Base-by-base conservation (phyloP, 1,140 invertebrate genomes). In the Trypoxylus dichotomus region DNA sequence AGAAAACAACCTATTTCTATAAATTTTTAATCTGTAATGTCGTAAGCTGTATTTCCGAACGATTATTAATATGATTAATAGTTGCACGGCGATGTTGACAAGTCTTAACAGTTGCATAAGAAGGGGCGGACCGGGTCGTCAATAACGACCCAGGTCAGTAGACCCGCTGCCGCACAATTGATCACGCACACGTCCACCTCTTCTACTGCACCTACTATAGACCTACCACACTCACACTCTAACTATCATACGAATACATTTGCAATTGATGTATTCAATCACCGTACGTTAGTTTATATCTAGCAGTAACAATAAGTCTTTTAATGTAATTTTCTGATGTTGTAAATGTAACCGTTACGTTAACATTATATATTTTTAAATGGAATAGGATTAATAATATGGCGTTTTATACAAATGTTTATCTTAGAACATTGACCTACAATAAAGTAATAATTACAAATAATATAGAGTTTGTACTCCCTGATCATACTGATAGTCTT, bases 61-160 rank as follows among this genome's bases (percentile, higher is more conserved):
- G 19, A 32, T 74, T 74, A 74, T 74, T 74, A 74, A 68, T 76
- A 76, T 80, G 79, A 82, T 79, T 80, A 79, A 80, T 82, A 54
- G 79, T 54, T 78, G 74, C 60, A 74, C 78, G 25, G 41, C 21
- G 74, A 80, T 80, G 79, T 80, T 79, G 79, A 80, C 79, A 80
- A 80, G 77, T 80, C 78, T 76, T 68, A 81, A 79, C 79, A 77
- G 82, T 83, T 83, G 79, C 82, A 81, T 82, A 83, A 83, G 76
- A 79, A 79, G 76, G 79, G 81, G 80, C 79, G 82, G 81, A 76
- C 47, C 78, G 77, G 82, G 82, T 83, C 81, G 79, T 15, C 76
- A 29, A 75, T 82, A 82, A 82, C 80, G 77, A 78, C 80, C 77
- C 80, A 77, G 82, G 82, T 83, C 82, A 83, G 74, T 79, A 82